phyloP scores from a whole-genome alignment of 2,888 invertebrate genomes.

The Papilio protenor region DNA sequence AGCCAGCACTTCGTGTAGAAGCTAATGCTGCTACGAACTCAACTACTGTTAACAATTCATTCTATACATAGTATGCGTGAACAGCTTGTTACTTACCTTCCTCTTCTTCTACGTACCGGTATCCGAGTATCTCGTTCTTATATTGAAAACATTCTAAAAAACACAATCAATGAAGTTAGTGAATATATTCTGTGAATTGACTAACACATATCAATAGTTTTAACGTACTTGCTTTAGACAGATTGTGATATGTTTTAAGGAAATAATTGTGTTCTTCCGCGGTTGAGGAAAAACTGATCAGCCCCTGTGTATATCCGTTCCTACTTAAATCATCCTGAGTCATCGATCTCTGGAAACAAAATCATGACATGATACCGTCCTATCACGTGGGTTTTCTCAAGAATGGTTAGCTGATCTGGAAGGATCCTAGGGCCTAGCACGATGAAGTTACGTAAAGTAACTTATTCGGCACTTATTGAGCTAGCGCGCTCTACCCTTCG shows the following conservation, averaged over 20 bases:
- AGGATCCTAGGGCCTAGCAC: too few relatives aligned
- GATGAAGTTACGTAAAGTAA: too few relatives aligned
- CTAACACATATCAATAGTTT: not conserved
- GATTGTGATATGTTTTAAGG: not conserved
- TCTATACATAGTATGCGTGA: not conserved
- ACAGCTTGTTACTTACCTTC: not conserved
- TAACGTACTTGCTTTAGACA: conserved; percentile 16
- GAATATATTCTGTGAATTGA: not conserved
- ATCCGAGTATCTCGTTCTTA: not conserved
- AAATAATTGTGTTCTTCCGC: conserved; percentile 17
- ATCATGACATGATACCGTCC: not conserved
- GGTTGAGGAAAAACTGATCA: not conserved
- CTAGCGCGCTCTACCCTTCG: too few relatives aligned
- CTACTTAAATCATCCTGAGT: not conserved
- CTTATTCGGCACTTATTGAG: too few relatives aligned
- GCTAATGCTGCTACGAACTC: not conserved
- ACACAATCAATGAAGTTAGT: too few relatives aligned
- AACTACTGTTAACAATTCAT: too few relatives aligned
- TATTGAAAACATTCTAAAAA: conserved; percentile 2
- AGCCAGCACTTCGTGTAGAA: not conserved
- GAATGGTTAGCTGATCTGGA: too few relatives aligned
- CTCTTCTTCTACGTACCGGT: not conserved
- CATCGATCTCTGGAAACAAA: conserved; percentile 8
- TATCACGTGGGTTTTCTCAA: too few relatives aligned
- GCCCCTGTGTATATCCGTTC: not conserved